Base-by-base conservation (phyloP, 2,888 invertebrate genomes). In the Darwinula stevensoni region DNA sequence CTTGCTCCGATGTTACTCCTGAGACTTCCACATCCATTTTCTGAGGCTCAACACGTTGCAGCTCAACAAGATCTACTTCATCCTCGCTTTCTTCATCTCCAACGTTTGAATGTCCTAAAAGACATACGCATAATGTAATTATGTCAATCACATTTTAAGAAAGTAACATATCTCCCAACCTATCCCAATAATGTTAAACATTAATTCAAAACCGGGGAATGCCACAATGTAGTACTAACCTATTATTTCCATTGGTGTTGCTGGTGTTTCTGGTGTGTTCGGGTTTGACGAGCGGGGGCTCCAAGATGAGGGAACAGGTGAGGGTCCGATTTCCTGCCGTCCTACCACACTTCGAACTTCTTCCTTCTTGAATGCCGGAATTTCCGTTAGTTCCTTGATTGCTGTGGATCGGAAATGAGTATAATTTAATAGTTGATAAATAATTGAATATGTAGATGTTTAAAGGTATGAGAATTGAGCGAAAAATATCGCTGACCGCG, bases 1-100 rank as follows among this genome's bases (percentile, higher is more conserved):
- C 22, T 22, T 22, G 22, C 22, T 22, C 22, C 22, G 22, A 22
- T 22, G 22, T 22, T 22, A 22, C 22, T 22, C 22, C 22, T 22
- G 22, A 22, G 22, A 22, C 22, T 22, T 22, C 22, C 22, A 22
- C 22, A 22, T 22, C 22, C 22, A 22, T 22, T 22, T 22, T 22
- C 22, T 22, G 22, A 22, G 22, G 22, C 22, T 22, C 22, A 22
- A 22, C 22, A 22, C 22, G 22, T 22, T 22, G 22, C 22, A 22
- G 22, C 22, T 22, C 22, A 22, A 22, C 22, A 22, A 22, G 22
- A 22, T 22, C 22, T 22, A 22, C 22, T 22, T 22, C 22, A 22
- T 22, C 22, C 22, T 22, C 22, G 22, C 22, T 22, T 22, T 22
- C 22, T 22, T 22, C 22, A 22, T 22, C 22, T 22, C 22, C 22